Percentiles rank a stretch among this genome's conserved stretches.
phyloP scores from a whole-genome alignment of 1,140 invertebrate genomes.

The Caenorhabditis brenneri region DNA sequence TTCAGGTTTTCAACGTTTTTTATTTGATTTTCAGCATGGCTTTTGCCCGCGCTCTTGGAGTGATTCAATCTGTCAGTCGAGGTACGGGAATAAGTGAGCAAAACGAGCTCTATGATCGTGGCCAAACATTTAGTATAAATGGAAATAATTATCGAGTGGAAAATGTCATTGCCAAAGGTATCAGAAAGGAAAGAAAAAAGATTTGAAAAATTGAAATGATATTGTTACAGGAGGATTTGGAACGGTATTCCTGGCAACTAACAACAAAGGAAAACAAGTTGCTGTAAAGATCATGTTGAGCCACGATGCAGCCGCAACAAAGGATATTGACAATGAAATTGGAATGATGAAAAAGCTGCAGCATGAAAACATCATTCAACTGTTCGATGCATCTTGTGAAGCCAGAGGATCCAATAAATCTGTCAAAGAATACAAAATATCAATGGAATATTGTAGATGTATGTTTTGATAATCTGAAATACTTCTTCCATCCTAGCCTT shows the following conservation, averaged over 20 bases:
- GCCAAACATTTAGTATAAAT: conserved; percentile 33
- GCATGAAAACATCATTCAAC: conserved; percentile 25
- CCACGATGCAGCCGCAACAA: conserved; percentile 17
- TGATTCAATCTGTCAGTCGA: conserved; percentile 34
- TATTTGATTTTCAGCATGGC: neutral
- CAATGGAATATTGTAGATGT: conserved; percentile 26
- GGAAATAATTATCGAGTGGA: conserved; percentile 17
- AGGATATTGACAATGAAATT: conserved; percentile 36
- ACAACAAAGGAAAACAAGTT: conserved; percentile 20
- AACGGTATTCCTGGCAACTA: neutral
- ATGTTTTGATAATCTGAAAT: neutral
- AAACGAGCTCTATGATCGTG: conserved; percentile 31
- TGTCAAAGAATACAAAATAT: conserved; percentile 28
- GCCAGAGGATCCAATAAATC: neutral
- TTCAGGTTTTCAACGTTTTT: neutral
- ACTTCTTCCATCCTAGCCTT: neutral
- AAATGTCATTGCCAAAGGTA: conserved; percentile 24
- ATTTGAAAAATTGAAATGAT: neutral
- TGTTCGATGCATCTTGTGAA: conserved; percentile 9
- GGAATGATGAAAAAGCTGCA: conserved; percentile 26
- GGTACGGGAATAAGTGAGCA: conserved; percentile 14
- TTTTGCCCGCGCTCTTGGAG: conserved; percentile 40
- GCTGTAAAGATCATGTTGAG: conserved; percentile 24
- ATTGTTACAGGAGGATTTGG: neutral
- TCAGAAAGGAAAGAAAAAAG: too few species aligned